Evolutionary conservation across 2,797 vertebrate genomes (phyloP), one percentile per base, ranked within the genome.

Genomic region (Eupleurogrammus muticus): DNA sequence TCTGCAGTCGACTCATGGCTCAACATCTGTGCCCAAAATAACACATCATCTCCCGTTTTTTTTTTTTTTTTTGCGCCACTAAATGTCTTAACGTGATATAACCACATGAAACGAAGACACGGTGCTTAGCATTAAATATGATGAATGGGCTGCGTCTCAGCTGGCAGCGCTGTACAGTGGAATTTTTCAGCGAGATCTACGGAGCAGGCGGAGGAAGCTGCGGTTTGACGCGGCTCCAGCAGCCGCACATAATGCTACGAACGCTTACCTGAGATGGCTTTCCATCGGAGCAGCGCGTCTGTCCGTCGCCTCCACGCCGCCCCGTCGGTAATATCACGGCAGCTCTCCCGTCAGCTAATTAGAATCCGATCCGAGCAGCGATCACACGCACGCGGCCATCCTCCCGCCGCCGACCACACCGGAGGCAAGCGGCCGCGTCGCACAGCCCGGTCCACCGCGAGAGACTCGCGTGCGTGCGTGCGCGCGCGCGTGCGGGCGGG

Each of bases 181-280:
- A 66, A 77, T 80, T 75, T 68, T 70, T 76, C 77, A 65, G 46
- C 8, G 60, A 70, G 54, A 78, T 55, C 65, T 73, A 77, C 38
- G 59, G 75, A 74, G 66, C 70, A 47, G 49, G 59, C 66, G 19
- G 36, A 66, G 40, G 62, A 38, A 66, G 70, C 60, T 32, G 61
- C 61, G 42, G 47, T 28, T 56, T 2, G 49, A 63, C 42, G 49
- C 32, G 46, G 62, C 49, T 70, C 38, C 42, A 56, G 13, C 23
- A 21, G 23, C n/a, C n/a, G n/a, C n/a, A n/a, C n/a, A n/a, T n/a
- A n/a, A n/a, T n/a, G 14, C 61, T 8, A 28, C 6, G 52, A 55
- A 35, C 7, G 61, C 91, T 84, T 86, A 94, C 94, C 93, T 92
- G 84, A 34, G 77, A 73, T 76, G 69, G 59, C 56, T 87, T 85